Evolutionary conservation across 2,113 vertebrate species (phyloP).

Genomic region (Gymnogyps californianus): DNA sequence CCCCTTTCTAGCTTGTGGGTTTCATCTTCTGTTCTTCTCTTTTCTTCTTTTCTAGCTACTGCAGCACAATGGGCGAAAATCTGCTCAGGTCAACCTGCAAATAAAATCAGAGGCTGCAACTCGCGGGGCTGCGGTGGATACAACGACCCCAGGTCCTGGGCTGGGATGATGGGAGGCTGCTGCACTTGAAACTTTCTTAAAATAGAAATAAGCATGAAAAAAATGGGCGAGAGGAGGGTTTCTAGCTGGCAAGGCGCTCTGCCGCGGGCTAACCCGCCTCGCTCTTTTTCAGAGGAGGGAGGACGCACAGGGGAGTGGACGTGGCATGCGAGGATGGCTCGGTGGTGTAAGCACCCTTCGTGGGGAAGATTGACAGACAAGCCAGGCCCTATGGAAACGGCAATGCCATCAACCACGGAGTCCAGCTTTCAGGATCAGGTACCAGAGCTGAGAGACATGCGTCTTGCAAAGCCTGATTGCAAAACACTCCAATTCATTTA

Average conservation of each 20-base stretch:
- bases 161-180: neutral
- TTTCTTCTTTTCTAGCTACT: neutral
- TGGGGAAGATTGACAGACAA: slow-evolving; percentile 21
- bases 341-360: slow-evolving; percentile 66
- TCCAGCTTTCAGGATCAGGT: slow-evolving; percentile 65
- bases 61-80: slow-evolving; percentile 34
- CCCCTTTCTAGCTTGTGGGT: neutral
- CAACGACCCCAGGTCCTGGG: neutral
- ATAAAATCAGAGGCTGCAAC: slow-evolving; percentile 43
- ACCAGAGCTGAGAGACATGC: accelerated
- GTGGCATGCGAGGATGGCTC: slow-evolving; percentile 66
- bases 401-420: slow-evolving; percentile 64
- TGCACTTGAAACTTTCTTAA: neutral
- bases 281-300: neutral
- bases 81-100: slow-evolving; percentile 41
- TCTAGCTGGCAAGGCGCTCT: neutral
- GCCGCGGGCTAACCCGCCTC: accelerated
- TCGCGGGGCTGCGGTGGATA: slow-evolving; percentile 26
- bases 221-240: neutral
- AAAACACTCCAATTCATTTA: accelerated
- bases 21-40: neutral
- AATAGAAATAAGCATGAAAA: neutral
- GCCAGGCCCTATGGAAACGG: slow-evolving; percentile 37
- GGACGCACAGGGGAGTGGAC: slow-evolving; percentile 65
- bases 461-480: neutral